Evolutionary conservation across 2,888 invertebrate species (phyloP), one percentile per base, ranked within the genome.

Genomic region (Acanthosepion pharaonis): DNA sequence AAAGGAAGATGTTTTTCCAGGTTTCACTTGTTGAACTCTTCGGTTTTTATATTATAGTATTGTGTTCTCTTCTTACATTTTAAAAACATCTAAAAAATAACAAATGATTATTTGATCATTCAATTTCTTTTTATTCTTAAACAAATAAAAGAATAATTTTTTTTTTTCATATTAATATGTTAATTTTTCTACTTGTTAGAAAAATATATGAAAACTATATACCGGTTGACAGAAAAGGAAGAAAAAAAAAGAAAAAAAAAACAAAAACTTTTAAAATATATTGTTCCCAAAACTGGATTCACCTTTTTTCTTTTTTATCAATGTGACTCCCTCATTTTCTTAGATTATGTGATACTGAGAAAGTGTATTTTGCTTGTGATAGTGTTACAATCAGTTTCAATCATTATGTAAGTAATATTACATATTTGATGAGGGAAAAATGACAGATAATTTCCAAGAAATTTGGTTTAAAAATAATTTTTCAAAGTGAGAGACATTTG

Each of bases 131-230:
- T 93, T 92, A 93, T 93, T 51, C 93, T 93, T 93, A 93, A 93
- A 78, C 78, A n/a, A 78, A 78, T 2, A 78, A n/a, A n/a, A 78
- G 33, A 51, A 93, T 11, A 11, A 51, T 28, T 93, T 93, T 92
- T 92, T 33, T 33, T 92, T 42, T 93, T 51, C 93, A 93, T 93
- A 51, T 51, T 49, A 93, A 93, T 51, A 93, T 93, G 53, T 93
- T 93, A 93, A 93, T 93, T 51, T 93, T 93, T 93, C 51, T 93
- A 93, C 93, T 93, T 93, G 93, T 93, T 93, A 93, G 93, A 53
- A 93, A 93, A 93, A 93, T 93, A 93, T 93, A 51, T 93, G n/a
- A 93, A 93, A 78, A 51, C 23, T 93, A 93, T 93, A 93, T 53
- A 93, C 93, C 93, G 93, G 93, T 93, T 93, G 53, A 93, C 28